Base-by-base conservation (phyloP, 2,113 vertebrate genomes). In the Coturnix japonica region DNA sequence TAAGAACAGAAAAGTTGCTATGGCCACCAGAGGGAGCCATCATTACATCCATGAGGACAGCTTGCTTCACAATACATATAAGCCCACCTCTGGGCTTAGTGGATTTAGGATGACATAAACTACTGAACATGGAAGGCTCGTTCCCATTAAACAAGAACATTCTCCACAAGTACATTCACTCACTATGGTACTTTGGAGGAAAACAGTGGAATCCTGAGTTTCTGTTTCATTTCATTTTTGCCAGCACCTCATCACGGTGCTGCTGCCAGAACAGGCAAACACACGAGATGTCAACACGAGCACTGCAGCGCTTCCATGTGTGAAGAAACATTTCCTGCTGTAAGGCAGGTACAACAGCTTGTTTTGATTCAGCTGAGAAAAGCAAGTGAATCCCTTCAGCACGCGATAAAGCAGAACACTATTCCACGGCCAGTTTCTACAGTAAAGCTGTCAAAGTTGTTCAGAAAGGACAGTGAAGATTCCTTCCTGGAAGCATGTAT, bases 1-100 rank as follows among this genome's bases (percentile, higher is more conserved):
- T 11, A 47, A 53, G 41, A 51, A 30, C 7, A 0, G 3, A 20
- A 26, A 13, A 74, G 69, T 47, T 85, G 46, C 19, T 19, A 26
- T 1, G 74, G 60, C 86, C 95, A 78, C 92, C 87, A 95, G 91
- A 95, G 91, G 95, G 95, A 90, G 79, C 15, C 47, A 77, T 56
- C 1, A 69, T 6, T 53, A 71, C 72, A 13, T 5, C 21, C 53
- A 75, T 0, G 6, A 70, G 46, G 57, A 20, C 22, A 13, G 9
- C 11, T 31, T 17, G 35, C 2, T 63, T 59, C 91, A 89, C 71
- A 70, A 13, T 63, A 87, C 70, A 66, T 1, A 2, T 60, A 87
- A 59, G 13, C 53, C 41, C 5, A 1, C 11, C 76, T 28, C 56
- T 59, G 46, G 44, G 12, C 59, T 44, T 46, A 61, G 7, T 14